Evolutionary conservation across 2,797 vertebrate species (phyloP).

Genomic region (Anabas testudineus): DNA sequence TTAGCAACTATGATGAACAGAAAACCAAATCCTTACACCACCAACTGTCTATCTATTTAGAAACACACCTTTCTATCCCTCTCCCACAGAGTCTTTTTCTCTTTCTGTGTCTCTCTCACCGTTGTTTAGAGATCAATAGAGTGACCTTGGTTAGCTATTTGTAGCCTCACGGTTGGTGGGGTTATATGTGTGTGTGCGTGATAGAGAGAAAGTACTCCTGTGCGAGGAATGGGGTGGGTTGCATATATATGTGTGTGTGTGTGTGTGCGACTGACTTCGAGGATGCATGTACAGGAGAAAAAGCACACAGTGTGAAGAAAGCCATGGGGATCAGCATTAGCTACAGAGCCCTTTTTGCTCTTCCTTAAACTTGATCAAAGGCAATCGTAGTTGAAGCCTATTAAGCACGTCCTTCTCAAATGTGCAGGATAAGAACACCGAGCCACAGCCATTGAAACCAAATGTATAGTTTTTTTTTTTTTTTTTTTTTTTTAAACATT

Average conservation of each 20-base stretch:
- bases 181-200: constrained; percentile 76
- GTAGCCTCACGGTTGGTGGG: constrained; percentile 81
- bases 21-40: constrained; percentile 57
- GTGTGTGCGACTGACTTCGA: constrained; percentile 48
- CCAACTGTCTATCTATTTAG: constrained; percentile 54
- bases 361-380: constrained; percentile 88
- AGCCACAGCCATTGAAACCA: constrained; percentile 64
- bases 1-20: constrained; percentile 50
- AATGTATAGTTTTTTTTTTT: constrained; percentile 57
- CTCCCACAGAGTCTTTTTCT: constrained; percentile 36
- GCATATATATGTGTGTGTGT: constrained; percentile 63
- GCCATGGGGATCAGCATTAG: constrained; percentile 84
- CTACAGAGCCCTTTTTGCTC: constrained; percentile 85
- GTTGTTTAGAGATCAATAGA: constrained; percentile 85
- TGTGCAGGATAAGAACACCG: constrained; percentile 71
- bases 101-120: constrained; percentile 50
- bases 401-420: constrained; percentile 82
- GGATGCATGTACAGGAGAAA: constrained; percentile 69
- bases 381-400: constrained; percentile 84
- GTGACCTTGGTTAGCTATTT: constrained; percentile 89
- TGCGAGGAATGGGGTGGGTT: constrained; percentile 53
- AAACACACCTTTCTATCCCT: constrained; percentile 65
- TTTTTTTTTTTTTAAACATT: constrained; percentile 56
- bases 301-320: constrained; percentile 76
- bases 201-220: constrained; percentile 65